These are phyloP conservation scores for Turnix velox DNA, from an alignment of 2,113 vertebrate species.

Conservation along the genomic window DNA sequence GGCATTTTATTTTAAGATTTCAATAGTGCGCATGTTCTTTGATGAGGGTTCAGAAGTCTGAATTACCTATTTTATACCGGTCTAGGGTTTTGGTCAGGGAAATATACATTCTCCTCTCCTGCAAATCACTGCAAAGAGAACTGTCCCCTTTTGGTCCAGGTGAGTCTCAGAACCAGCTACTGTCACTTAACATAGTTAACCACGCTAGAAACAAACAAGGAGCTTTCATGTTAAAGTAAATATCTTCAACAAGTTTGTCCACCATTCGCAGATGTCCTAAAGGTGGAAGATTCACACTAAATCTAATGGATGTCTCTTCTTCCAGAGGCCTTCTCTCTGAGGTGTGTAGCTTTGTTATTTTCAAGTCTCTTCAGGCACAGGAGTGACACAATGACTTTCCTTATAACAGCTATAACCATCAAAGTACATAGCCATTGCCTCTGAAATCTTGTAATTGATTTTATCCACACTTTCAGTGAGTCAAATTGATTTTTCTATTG, in stretches of 20 bases:
- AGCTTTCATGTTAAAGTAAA: background rate
- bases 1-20: background rate
- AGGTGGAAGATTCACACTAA: background rate
- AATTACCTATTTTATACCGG: background rate
- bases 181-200: background rate
- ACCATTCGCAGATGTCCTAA: background rate
- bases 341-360: background rate
- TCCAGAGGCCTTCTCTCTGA: background rate
- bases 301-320: background rate
- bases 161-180: background rate
- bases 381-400: background rate
- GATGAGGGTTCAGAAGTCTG: background rate
- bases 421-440: background rate
- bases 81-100: background rate
- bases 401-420: background rate
- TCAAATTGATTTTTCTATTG: constrained; percentile 2
- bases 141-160: background rate
- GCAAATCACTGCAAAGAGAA: background rate
- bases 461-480: background rate
- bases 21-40: background rate
- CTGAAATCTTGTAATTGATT: background rate
- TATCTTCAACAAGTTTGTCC: background rate
- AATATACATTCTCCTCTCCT: background rate
- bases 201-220: background rate
- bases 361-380: background rate